Evolutionary conservation across 2,113 vertebrate species (phyloP).

Genomic region (Daphoenositta chrysoptera): DNA sequence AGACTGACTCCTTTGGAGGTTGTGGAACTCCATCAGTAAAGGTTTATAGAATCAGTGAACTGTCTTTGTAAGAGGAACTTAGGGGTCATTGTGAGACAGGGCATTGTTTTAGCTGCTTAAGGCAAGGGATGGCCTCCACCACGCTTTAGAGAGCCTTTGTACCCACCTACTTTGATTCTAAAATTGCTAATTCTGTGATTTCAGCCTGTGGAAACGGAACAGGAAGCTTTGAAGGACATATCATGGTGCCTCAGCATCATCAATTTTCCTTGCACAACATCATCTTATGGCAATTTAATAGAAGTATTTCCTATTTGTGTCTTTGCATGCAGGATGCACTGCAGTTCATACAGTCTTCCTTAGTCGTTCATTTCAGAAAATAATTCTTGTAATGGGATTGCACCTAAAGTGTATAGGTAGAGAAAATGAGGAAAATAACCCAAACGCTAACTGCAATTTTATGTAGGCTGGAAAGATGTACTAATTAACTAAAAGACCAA

Average conservation of each 20-base stretch:
- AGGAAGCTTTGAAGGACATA: not conserved
- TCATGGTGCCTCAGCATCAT: not conserved
- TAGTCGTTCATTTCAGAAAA: not conserved
- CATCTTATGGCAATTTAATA: not conserved
- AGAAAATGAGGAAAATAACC: not conserved
- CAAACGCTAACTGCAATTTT: not conserved
- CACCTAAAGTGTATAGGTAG: not conserved
- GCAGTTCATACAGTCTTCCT: not conserved
- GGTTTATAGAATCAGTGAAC: not conserved
- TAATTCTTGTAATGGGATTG: not conserved
- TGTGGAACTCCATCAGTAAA: not conserved
- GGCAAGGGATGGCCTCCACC: not conserved
- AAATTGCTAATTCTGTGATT: not conserved
- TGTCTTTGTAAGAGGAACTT: not conserved
- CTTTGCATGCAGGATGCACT: not conserved
- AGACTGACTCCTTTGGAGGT: not conserved
- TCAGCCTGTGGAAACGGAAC: not conserved
- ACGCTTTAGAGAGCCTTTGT: not conserved
- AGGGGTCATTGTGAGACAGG: accelerated
- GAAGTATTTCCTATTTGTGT: not conserved
- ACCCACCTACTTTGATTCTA: not conserved
- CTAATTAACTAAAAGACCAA: not conserved
- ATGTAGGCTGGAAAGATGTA: not conserved
- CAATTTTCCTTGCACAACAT: not conserved
- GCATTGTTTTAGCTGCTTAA: not conserved